Evolutionary conservation across 2,113 vertebrate species (phyloP).

Genomic region (Dryoscopus gambensis): DNA sequence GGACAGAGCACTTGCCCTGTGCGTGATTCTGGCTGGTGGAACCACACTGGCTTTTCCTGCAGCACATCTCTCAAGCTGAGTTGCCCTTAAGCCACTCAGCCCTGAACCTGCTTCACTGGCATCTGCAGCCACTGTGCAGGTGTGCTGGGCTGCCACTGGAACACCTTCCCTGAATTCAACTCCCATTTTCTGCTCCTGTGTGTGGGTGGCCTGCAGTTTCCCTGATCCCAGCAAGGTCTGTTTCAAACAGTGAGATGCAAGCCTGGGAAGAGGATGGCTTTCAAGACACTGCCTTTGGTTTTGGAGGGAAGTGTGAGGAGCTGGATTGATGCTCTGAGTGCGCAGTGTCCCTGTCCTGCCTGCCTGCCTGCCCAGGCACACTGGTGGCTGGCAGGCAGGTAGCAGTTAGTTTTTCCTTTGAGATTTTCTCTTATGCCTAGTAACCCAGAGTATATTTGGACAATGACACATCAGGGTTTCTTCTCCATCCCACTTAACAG

Average conservation of each 20-base stretch:
- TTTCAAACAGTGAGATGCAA: background rate
- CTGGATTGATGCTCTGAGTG: rapidly evolving
- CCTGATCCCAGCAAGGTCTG: background rate
- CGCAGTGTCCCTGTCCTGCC: rapidly evolving
- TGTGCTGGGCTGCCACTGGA: background rate
- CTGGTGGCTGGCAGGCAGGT: background rate
- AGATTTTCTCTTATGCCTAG: background rate
- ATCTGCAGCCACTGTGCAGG: background rate
- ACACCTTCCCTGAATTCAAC: background rate
- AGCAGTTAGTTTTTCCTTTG: background rate
- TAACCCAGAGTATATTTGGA: background rate
- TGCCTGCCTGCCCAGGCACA: background rate
- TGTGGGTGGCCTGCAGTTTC: background rate
- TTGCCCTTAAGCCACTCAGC: background rate
- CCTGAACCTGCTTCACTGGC: background rate
- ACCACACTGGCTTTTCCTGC: background rate
- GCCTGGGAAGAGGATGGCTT: background rate
- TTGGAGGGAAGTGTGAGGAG: background rate
- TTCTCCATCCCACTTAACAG: background rate
- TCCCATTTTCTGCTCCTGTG: background rate
- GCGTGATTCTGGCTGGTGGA: background rate
- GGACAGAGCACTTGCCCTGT: background rate
- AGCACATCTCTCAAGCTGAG: background rate
- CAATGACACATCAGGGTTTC: background rate
- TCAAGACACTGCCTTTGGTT: background rate